Evolutionary conservation across 2,888 invertebrate species (phyloP).

Genomic region (Sminthurides aquaticus): DNA sequence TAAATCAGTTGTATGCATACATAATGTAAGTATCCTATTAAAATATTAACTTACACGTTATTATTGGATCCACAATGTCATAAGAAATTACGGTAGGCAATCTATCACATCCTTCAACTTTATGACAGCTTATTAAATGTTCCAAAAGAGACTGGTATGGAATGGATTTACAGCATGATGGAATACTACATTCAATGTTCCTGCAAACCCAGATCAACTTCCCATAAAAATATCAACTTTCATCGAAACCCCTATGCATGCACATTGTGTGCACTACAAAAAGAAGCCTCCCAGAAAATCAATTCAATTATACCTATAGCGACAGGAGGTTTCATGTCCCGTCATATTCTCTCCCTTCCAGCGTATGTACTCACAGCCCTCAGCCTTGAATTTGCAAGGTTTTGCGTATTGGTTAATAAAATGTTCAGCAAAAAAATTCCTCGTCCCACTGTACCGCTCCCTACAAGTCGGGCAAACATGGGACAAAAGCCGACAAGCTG

Average conservation of each 20-base stretch:
- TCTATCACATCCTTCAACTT: constrained; percentile 25
- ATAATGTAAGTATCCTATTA: no score
- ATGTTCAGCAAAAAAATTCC: constrained; percentile 39
- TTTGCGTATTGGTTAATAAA: constrained; percentile 36
- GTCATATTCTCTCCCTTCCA: constrained; percentile 39
- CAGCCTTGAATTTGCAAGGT: constrained; percentile 27
- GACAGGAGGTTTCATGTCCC: constrained; percentile 36
- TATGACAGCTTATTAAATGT: constrained; percentile 32
- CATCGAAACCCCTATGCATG: no score
- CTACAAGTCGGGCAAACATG: constrained; percentile 31
- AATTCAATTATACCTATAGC: constrained; percentile 18
- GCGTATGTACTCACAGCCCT: constrained; percentile 37
- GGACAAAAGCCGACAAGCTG: constrained; percentile 26
- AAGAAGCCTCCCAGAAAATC: neutral
- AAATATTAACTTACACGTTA: neutral
- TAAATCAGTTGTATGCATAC: no score
- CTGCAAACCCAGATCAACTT: no score
- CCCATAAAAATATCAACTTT: no score
- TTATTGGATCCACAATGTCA: constrained; percentile 20
- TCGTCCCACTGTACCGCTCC: constrained; percentile 28
- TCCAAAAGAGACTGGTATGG: constrained; percentile 30
- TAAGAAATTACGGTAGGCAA: constrained; percentile 28
- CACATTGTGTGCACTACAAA: neutral
- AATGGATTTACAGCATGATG: constrained; percentile 24
- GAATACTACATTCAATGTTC: constrained; percentile 33